Evolutionary conservation across 2,797 vertebrate genomes (phyloP).

Genomic region (Typhlichthys subterraneus): DNA sequence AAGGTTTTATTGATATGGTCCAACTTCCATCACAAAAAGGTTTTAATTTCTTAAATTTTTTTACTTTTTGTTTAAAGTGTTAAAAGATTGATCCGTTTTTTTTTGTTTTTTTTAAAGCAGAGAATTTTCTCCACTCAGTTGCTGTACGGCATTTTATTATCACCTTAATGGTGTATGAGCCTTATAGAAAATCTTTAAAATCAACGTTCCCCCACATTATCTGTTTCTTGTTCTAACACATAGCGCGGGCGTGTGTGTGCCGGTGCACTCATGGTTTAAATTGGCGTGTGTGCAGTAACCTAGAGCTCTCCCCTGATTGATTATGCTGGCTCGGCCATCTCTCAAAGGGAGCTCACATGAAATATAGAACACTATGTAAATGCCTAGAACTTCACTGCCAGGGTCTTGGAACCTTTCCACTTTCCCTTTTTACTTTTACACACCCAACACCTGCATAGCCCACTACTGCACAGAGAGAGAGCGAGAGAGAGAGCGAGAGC

Average conservation of each 20-base stretch:
- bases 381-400: conserved; percentile 54
- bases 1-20: conserved; percentile 44
- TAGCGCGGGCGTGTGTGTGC: neutral
- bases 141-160: conserved; percentile 29
- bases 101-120: conserved; percentile 45
- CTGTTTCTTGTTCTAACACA: neutral
- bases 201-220: neutral
- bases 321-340: conserved; percentile 55
- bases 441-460: conserved; percentile 48
- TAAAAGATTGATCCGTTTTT: conserved; percentile 33
- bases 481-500: neutral
- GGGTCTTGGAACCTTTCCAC: conserved; percentile 42
- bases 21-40: conserved; percentile 23
- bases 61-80: conserved; percentile 19
- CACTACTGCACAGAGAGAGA: conserved; percentile 40
- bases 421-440: conserved; percentile 16
- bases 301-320: conserved; percentile 67
- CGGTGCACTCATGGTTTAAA: neutral
- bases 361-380: conserved; percentile 69
- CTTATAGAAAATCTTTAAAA: neutral
- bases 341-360: conserved; percentile 60
- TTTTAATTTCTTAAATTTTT: conserved; percentile 14
- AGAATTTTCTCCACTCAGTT: conserved; percentile 29
- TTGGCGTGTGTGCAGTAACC: conserved; percentile 12
- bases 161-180: conserved; percentile 24